A percentile compares a stretch with the other conserved stretches of the same genome.
Conservation (phyloP, 2,797 vertebrate genomes). For the Vespertilio murinus region DNA sequence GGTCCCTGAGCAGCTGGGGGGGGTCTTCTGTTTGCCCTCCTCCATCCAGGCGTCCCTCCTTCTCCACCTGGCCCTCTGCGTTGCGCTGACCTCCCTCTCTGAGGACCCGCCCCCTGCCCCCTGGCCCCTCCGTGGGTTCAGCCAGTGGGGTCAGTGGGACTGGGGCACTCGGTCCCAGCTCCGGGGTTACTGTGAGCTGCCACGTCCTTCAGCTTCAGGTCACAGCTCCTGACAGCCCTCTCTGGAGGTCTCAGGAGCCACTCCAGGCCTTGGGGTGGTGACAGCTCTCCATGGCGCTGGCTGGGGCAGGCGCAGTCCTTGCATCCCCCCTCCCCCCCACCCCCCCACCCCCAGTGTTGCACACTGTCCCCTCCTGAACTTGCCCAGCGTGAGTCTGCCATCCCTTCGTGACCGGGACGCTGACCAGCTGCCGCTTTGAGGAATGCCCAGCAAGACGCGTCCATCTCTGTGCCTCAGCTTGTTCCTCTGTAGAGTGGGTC, state of each 20-base stretch:
- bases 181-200: background rate
- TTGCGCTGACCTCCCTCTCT: background rate
- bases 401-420: accelerated
- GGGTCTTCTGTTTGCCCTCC: background rate
- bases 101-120: background rate
- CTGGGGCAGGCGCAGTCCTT: background rate
- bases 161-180: accelerated
- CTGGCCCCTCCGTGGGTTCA: background rate
- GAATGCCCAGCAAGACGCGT: accelerated
- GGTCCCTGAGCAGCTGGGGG: background rate
- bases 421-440: background rate
- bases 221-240: background rate
- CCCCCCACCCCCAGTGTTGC: background rate
- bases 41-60: too few relatives aligned
- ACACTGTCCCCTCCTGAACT: background rate
- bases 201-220: background rate
- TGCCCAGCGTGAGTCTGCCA: background rate
- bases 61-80: background rate
- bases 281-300: background rate
- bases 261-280: background rate
- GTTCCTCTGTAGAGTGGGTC: background rate
- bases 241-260: background rate
- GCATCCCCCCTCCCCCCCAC: background rate
- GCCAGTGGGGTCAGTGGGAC: background rate
- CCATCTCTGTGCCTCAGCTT: background rate